These are phyloP conservation scores for Thalpophila matura DNA, from an alignment of 2,888 invertebrate genomes.

Conservation along the genomic window DNA sequence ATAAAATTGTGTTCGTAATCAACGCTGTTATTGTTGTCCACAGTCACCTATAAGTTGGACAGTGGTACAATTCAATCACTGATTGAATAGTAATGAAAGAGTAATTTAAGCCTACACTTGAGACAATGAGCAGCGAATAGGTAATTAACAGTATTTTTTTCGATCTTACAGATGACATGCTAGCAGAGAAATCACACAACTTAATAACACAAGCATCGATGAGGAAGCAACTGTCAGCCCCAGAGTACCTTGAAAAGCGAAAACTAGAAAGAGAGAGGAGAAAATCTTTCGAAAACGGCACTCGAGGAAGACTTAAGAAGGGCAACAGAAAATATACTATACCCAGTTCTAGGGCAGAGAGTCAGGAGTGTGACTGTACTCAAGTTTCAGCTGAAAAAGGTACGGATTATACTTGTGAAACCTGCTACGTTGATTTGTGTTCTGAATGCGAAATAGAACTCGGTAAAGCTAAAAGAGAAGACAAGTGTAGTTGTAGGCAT, in stretches of 20 bases:
- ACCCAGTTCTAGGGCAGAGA: slow-evolving; percentile 73
- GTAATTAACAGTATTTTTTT: background rate
- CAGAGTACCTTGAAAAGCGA: slow-evolving; percentile 97
- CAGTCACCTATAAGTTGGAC: too few species aligned
- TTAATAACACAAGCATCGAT: slow-evolving; percentile 91
- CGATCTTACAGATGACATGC: slow-evolving; percentile 90
- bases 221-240: slow-evolving; percentile 95
- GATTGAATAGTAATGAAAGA: too few species aligned
- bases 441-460: slow-evolving; percentile 85
- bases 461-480: slow-evolving; percentile 75
- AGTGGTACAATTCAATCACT: too few species aligned
- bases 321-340: slow-evolving; percentile 85
- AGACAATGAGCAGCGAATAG: too few species aligned
- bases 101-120: too few species aligned
- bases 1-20: too few species aligned
- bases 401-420: slow-evolving; percentile 85
- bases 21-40: too few species aligned
- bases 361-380: slow-evolving; percentile 81
- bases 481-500: slow-evolving; percentile 78
- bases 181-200: slow-evolving; percentile 91
- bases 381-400: slow-evolving; percentile 85
- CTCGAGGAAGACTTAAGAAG: slow-evolving; percentile 91
- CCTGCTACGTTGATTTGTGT: slow-evolving; percentile 84
- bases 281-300: slow-evolving; percentile 91
- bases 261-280: slow-evolving; percentile 93